phyloP scores from a whole-genome alignment of 2,113 vertebrate species.

The Mionectes macconnelli region DNA sequence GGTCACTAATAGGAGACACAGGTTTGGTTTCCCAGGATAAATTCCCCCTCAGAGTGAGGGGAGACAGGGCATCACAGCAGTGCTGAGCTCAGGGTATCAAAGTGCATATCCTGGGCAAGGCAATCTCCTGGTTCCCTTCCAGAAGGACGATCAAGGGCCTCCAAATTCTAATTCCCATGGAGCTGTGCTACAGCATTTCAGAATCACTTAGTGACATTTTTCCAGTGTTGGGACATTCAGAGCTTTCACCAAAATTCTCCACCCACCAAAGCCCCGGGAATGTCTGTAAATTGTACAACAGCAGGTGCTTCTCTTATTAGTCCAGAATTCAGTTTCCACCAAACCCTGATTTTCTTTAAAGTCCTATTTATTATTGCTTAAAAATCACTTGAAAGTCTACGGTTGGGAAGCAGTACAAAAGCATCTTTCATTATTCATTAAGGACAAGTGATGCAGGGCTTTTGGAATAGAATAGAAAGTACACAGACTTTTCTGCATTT shows the following conservation, averaged over 20 bases:
- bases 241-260: neutral
- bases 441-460: neutral
- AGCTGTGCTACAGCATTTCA: neutral
- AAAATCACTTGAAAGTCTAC: neutral
- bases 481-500: conserved; percentile 15
- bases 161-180: neutral
- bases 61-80: too few relatives aligned
- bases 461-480: neutral
- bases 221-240: neutral
- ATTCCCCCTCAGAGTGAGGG: neutral
- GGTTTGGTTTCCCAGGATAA: neutral
- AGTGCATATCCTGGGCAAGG: neutral
- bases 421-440: conserved; percentile 56
- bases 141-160: neutral
- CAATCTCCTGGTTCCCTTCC: neutral
- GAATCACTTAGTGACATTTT: neutral
- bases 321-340: neutral
- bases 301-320: neutral
- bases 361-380: conserved; percentile 15
- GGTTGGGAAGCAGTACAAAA: conserved; percentile 42
- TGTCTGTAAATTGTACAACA: neutral
- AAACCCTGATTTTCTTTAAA: neutral
- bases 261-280: neutral
- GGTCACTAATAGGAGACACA: neutral
- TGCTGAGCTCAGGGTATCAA: neutral